Evolutionary conservation across 2,797 vertebrate genomes (phyloP), one percentile per base, ranked within the genome.

Genomic region (Macroramphosus scolopax): DNA sequence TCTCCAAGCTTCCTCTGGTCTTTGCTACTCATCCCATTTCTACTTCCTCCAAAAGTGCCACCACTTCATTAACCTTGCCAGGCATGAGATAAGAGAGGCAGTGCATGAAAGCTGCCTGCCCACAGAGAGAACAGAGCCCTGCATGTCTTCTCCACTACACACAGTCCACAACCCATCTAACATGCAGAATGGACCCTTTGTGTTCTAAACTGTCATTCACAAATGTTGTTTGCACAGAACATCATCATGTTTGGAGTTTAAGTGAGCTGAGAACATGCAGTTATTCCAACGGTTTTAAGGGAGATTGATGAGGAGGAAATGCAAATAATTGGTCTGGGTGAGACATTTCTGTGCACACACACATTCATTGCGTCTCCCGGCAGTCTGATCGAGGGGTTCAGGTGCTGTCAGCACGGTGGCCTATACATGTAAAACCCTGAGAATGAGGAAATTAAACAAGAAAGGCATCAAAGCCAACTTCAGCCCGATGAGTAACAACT

Each of bases 61-160:
- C 85, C 89, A 89, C 89, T 91, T 92, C 89, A 91, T 92, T 91
- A 91, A 91, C 89, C 90, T 90, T 89, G 84, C 86, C 87, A 87
- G 85, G 88, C 87, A 65, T 76, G 75, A 89, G 89, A 91, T 91
- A 90, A 92, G 89, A 89, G 84, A 89, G 77, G 81, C 81, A 86
- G 86, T 77, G 88, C 87, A 89, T 91, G 89, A 91, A 90, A 91
- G 89, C 82, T 48, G 83, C 78, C 78, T 74, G 81, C 87, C 82
- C 82, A 84, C 82, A 85, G 83, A 89, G 81, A 87, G 83, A 83
- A 85, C 80, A 88, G 86, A 81, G 84, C 74, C 65, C 79, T 52
- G 70, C 68, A 62, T 80, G 78, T 77, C 68, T 82, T 72, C n/a
- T n/a, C n/a, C 71, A 57, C 67, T 49, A 81, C 81, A 81, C 80